Percentiles rank a stretch among this genome's conserved stretches.
Evolutionary conservation across 2,797 vertebrate species (phyloP).

Genomic region (Lindbergichthys nudifrons): DNA sequence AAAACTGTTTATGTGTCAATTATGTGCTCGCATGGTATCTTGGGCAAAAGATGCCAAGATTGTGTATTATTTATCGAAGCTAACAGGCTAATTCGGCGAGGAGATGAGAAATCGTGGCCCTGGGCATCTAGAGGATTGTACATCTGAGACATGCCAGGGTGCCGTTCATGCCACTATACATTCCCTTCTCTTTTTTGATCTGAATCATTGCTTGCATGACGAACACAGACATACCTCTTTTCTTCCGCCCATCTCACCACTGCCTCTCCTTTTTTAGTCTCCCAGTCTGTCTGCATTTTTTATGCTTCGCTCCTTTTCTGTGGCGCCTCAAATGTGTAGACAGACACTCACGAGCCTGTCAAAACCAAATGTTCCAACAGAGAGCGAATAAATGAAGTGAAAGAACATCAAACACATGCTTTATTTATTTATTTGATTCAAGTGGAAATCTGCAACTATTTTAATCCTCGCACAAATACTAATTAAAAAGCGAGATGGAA

Average conservation of each 20-base stretch:
- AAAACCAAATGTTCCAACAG: slow-evolving; percentile 60
- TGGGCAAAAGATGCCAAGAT: slow-evolving; percentile 64
- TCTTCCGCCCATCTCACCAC: slow-evolving; percentile 15
- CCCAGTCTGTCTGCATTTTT: slow-evolving; percentile 45
- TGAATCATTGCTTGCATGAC: slow-evolving; percentile 72
- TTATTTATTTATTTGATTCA: slow-evolving; percentile 41
- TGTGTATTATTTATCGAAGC: slow-evolving; percentile 78
- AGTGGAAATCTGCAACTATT: slow-evolving; percentile 57
- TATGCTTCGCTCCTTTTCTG: slow-evolving; percentile 48
- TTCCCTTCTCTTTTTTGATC: slow-evolving; percentile 69
- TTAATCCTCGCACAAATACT: slow-evolving; percentile 64
- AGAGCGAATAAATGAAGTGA: slow-evolving; percentile 48
- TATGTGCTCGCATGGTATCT: slow-evolving; percentile 63
- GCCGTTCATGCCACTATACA: slow-evolving; percentile 59
- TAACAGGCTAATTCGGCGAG: slow-evolving; percentile 69
- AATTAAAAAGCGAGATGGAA: slow-evolving; percentile 75
- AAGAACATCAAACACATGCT: slow-evolving; percentile 42
- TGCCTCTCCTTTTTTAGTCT: slow-evolving; percentile 38
- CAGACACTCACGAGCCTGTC: slow-evolving; percentile 68
- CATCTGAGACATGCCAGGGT: slow-evolving; percentile 58
- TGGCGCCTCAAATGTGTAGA: slow-evolving; percentile 62
- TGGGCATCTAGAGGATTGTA: slow-evolving; percentile 59
- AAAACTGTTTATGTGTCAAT: slow-evolving; percentile 71
- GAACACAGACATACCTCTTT: slow-evolving; percentile 66
- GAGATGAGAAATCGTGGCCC: slow-evolving; percentile 73